These are phyloP conservation scores for Peribatodes rhomboidaria DNA, from an alignment of 2,888 invertebrate species.

Conservation along the genomic window DNA sequence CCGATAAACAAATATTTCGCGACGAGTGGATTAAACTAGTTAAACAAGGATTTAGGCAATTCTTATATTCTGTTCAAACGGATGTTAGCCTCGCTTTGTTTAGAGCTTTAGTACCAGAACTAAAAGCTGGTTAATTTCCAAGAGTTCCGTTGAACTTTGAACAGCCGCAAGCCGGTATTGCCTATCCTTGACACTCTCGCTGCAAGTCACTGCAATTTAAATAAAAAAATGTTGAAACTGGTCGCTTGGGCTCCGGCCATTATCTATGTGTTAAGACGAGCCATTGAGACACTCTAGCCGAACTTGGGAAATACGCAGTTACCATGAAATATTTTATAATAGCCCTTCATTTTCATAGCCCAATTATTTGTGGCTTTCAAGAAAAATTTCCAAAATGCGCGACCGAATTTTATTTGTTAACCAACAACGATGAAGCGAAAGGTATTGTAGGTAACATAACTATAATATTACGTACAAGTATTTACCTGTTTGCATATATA, in stretches of 20 bases:
- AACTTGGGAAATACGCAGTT: constrained; percentile 20
- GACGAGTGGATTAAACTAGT: too few species aligned
- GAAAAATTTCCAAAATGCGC: too few species aligned
- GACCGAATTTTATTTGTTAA: too few species aligned
- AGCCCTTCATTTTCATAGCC: background rate
- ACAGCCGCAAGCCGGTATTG: background rate
- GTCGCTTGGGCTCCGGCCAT: constrained; percentile 26
- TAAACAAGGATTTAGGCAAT: too few species aligned
- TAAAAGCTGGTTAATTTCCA: background rate
- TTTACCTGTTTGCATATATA: too few species aligned
- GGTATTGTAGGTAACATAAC: background rate
- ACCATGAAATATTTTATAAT: constrained; percentile 3
- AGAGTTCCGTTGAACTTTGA: background rate
- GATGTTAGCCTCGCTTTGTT: too few species aligned
- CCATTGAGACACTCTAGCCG: constrained; percentile 32
- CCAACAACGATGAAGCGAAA: too few species aligned
- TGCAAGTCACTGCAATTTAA: constrained; percentile 24
- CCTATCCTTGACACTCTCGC: constrained; percentile 33
- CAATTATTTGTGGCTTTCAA: background rate
- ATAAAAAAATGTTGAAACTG: constrained; percentile 32
- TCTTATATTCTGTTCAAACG: too few species aligned
- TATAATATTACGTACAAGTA: background rate
- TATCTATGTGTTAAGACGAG: constrained; percentile 37
- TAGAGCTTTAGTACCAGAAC: too few species aligned
- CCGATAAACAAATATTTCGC: too few species aligned